Base-by-base conservation (phyloP, 2,113 vertebrate genomes). In the Tenebrosternarchus preto region DNA sequence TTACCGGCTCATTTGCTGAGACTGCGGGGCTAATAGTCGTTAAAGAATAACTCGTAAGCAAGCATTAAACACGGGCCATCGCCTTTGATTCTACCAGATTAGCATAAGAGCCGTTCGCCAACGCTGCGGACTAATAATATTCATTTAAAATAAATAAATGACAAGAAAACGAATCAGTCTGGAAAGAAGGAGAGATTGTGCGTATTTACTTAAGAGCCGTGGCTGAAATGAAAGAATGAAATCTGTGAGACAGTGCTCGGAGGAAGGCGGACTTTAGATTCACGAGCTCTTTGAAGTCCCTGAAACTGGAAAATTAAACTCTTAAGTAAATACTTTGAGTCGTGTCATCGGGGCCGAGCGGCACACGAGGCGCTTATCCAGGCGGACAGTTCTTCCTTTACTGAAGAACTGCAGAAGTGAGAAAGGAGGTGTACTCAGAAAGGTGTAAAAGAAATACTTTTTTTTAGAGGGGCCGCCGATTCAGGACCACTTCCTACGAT, bases 1-100 rank as follows among this genome's bases (percentile, higher is more conserved):
- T 90, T 91, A 89, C 89, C 88, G 90, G 91, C 92, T 94, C 93
- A 91, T 94, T 96, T 94, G 91, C 94, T 92, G 94, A 93, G 92
- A 91, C 87, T 85, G 87, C 88, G 89, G 92, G 89, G 89, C 92
- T 68, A 68, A 86, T 83, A 89, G 90, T 89, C 88, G 87, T 88
- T 89, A 85, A 83, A 76, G 80, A 82, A 90, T 88, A 81, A 86
- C 83, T 39, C 31, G 64, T 67, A 88, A 87, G 93, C 88, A 87
- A 91, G 90, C 88, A 92, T 83, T 91, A 91, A 91, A 93, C 89
- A 90, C 83, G 91, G 93, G 93, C 64, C 33, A 11, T 68, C 93
- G 93, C 91, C 90, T 90, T 89, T 82, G 88, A 96, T 95, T 93
- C 92, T 39, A 5, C 82, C 86, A 91, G 92, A 94, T 94, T 96